Conservation (phyloP, 2,888 invertebrate species). For the Synanthedon vespiformis region DNA sequence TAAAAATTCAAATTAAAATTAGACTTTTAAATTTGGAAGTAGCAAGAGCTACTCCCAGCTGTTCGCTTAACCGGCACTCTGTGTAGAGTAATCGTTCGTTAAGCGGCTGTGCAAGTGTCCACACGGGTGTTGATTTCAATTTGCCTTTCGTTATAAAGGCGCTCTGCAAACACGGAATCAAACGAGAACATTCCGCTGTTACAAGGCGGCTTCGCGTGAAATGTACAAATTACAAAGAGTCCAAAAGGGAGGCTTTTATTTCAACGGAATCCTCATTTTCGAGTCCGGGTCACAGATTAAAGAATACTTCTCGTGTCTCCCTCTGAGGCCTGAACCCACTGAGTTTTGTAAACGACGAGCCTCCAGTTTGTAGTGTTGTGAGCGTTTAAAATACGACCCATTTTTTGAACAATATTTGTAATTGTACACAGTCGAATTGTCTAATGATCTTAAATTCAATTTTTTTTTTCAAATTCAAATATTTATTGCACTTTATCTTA, state of each 20-base stretch:
- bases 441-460: too few relatives aligned
- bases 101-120: neutral
- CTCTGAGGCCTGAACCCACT: slow-evolving; percentile 2
- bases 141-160: neutral
- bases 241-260: slow-evolving; percentile 15
- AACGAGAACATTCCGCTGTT: neutral
- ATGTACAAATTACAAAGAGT: slow-evolving; percentile 16
- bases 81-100: too few relatives aligned
- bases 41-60: too few relatives aligned
- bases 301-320: slow-evolving; percentile 6
- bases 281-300: slow-evolving; percentile 14
- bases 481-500: too few relatives aligned
- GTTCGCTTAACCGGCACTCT: too few relatives aligned
- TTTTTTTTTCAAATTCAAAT: too few relatives aligned
- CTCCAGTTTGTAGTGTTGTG: too few relatives aligned
- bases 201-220: slow-evolving; percentile 11
- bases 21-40: too few relatives aligned
- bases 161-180: neutral
- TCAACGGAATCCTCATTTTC: slow-evolving; percentile 3
- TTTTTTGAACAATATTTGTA: too few relatives aligned
- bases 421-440: too few relatives aligned
- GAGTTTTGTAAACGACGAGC: neutral
- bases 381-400: too few relatives aligned
- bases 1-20: too few relatives aligned
- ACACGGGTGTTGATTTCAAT: neutral